Conservation (phyloP, 2,797 vertebrate species). For the Sphaeramia orbicularis region DNA sequence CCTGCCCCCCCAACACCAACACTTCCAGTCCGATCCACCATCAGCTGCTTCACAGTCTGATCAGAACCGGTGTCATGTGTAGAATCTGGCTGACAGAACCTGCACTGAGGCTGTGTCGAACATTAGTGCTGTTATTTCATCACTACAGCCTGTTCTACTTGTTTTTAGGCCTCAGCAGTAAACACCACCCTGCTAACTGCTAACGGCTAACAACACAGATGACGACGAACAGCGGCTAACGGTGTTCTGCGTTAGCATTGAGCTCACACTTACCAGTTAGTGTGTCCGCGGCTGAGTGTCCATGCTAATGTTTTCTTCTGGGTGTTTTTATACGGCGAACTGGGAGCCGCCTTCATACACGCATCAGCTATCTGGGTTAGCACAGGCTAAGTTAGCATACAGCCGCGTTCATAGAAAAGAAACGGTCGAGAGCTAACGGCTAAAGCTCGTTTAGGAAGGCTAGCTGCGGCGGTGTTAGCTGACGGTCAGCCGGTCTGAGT, state of each 20-base stretch:
- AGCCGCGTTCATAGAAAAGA: too few relatives aligned
- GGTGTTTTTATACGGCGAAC: constrained; percentile 26
- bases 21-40: too few relatives aligned
- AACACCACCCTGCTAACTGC: constrained; percentile 6
- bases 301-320: constrained; percentile 27
- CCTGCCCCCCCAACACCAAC: too few relatives aligned
- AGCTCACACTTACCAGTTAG: constrained; percentile 25
- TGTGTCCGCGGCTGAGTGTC: not conserved
- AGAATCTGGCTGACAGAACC: too few relatives aligned
- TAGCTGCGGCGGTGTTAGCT: too few relatives aligned
- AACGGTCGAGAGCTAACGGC: too few relatives aligned
- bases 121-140: not conserved
- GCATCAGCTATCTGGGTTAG: constrained; percentile 29
- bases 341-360: not conserved
- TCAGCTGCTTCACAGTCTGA: too few relatives aligned
- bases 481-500: too few relatives aligned
- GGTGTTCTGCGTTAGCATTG: not conserved
- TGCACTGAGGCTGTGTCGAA: too few relatives aligned
- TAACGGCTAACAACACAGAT: not conserved
- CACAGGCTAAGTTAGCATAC: constrained; percentile 7
- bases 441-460: too few relatives aligned
- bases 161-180: constrained; percentile 8
- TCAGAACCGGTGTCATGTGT: not conserved
- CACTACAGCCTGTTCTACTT: not conserved
- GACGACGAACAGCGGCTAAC: too few relatives aligned